These are phyloP conservation scores for Nemoura dubitans DNA, from an alignment of 2,888 invertebrate species.

Conservation along the genomic window DNA sequence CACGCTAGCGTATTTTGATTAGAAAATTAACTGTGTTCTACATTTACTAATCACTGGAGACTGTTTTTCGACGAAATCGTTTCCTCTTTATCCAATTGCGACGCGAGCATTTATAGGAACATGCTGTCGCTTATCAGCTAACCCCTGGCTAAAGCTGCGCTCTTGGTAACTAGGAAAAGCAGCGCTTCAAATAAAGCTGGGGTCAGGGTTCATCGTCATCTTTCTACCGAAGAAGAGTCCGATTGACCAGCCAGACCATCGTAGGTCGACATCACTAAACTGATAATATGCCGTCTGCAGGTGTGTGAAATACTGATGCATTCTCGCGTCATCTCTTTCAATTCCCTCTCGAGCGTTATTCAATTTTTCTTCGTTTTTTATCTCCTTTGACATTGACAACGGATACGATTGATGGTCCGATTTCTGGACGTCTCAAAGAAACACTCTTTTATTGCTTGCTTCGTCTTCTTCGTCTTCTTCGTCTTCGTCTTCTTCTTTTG, in stretches of 20 bases:
- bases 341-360: slow-evolving; percentile 23
- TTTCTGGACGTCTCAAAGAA: slow-evolving; percentile 39
- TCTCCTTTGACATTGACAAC: slow-evolving; percentile 40
- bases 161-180: too few species aligned
- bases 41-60: too few species aligned
- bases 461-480: slow-evolving; percentile 13
- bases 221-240: background rate
- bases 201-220: too few species aligned
- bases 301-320: background rate
- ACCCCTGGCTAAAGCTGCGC: too few species aligned
- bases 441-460: slow-evolving; percentile 39
- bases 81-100: too few species aligned
- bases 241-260: background rate
- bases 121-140: too few species aligned
- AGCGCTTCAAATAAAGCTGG: too few species aligned
- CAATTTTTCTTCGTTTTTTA: slow-evolving; percentile 37
- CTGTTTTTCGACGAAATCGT: too few species aligned
- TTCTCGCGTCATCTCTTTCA: slow-evolving; percentile 8
- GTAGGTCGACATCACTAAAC: background rate
- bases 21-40: too few species aligned
- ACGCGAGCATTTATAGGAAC: too few species aligned
- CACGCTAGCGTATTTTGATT: too few species aligned
- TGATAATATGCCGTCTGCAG: background rate
- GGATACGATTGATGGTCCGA: slow-evolving; percentile 40
- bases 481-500: slow-evolving; percentile 28